Evolutionary conservation across 2,113 vertebrate species (phyloP), one percentile per base, ranked within the genome.

Genomic region (Oxygymnocypris stewartii): DNA sequence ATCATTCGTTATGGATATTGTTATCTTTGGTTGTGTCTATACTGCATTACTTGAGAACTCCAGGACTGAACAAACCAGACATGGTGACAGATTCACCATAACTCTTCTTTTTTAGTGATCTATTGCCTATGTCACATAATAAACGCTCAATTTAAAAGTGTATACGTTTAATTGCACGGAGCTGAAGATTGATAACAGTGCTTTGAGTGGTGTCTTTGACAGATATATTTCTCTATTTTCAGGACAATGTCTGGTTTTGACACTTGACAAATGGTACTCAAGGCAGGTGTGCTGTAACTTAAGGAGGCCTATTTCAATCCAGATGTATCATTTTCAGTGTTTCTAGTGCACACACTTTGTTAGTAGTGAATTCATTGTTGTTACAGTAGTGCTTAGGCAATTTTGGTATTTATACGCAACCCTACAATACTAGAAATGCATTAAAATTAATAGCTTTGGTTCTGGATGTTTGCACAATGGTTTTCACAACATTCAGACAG

Each of bases 311-410:
- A 67, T 77, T 79, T 84, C 11, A 71, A 51, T 84, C 77, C 87
- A 87, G 71, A 84, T 84, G 79, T 80, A 54, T 76, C 90, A 78
- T 88, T 90, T 85, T 88, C 49, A 5, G 79, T 79, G 84, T 90
- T 76, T n/a, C 65, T 35, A 69, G 28, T 42, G 37, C 69, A 42
- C 35, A 73, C 23, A 47, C 73, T 47, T 76, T 76, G 42, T 28
- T 25, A 44, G 42, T 73, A 73, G 10, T 40, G 67, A 42, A 23
- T 47, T 75, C 5, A 25, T 25, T 75, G 63, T 47, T 47, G 42
- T 47, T 23, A 23, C 23, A 47, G 10, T 75, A 75, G n/a, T 25
- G 23, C 23, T 47, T 25, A 44, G 23, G 40, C 20, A 47, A 1
- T 75, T 44, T 14, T 47, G 73, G 23, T 25, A 25, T 75, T 12